phyloP scores from a whole-genome alignment of 2,113 vertebrate genomes.

The Lophura nycthemera region DNA sequence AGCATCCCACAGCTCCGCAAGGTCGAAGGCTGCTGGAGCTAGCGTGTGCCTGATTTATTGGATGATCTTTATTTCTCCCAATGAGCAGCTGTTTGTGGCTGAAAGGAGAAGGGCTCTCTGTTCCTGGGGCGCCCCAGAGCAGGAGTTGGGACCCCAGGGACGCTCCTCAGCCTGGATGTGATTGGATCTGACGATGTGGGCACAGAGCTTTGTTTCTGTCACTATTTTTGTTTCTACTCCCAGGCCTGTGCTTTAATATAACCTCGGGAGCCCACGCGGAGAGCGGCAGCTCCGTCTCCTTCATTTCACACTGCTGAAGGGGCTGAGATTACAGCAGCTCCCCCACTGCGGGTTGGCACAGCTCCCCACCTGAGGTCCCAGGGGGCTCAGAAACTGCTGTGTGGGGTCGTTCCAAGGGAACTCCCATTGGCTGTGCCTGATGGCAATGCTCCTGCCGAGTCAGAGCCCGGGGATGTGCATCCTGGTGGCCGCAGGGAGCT shows the following conservation, averaged over 20 bases:
- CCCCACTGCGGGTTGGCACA: neutral
- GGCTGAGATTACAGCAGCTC: neutral
- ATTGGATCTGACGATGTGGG: neutral
- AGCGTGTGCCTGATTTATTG: neutral
- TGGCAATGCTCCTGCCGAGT: neutral
- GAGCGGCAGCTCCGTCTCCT: neutral
- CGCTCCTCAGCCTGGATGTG: neutral
- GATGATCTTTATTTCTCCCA: too few species aligned
- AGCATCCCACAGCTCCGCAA: neutral
- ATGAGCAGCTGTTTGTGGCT: neutral
- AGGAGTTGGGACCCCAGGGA: too few species aligned
- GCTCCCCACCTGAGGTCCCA: neutral
- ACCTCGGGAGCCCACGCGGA: neutral
- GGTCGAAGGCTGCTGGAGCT: neutral
- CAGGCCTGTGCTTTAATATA: neutral
- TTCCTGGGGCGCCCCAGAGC: too few species aligned
- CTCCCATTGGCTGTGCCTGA: neutral
- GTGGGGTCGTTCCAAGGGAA: neutral
- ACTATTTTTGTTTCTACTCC: constrained; percentile 14
- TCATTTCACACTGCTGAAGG: rapidly evolving
- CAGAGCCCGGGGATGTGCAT: too few species aligned
- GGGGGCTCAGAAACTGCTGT: too few species aligned
- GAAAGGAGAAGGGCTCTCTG: neutral
- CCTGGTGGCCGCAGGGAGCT: neutral
- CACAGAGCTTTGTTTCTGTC: neutral